Conservation (phyloP, 1,140 invertebrate species). For the Apis cerana region DNA sequence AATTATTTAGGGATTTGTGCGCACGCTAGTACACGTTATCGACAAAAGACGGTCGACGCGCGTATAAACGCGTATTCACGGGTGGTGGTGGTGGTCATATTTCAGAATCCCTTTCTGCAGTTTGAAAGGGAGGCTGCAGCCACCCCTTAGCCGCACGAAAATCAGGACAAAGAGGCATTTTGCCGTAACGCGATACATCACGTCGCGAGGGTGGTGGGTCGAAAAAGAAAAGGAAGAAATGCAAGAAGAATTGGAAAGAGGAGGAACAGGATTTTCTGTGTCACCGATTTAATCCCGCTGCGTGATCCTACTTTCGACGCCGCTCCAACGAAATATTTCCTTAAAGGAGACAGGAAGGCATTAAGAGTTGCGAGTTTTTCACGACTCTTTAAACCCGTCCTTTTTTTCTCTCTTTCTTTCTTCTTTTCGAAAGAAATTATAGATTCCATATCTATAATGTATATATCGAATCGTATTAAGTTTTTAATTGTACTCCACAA, state of each 20-base stretch:
- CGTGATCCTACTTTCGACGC: conserved; percentile 27
- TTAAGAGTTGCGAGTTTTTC: conserved; percentile 43
- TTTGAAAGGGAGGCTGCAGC: conserved; percentile 18
- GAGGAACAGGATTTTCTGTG: conserved; percentile 33
- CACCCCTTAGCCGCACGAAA: conserved; percentile 25
- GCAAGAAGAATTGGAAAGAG: not conserved
- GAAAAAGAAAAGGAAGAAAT: not conserved
- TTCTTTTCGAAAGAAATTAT: too few relatives aligned
- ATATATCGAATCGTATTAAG: too few relatives aligned
- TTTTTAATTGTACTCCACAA: too few relatives aligned
- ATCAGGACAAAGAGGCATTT: conserved; percentile 60
- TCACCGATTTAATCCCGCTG: conserved; percentile 57
- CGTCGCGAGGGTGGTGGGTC: not conserved
- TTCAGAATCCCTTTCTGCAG: conserved; percentile 52
- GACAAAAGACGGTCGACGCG: conserved; percentile 5
- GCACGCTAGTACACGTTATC: not conserved
- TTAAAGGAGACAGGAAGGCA: conserved; percentile 28
- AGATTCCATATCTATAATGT: not conserved
- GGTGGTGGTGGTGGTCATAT: conserved; percentile 50
- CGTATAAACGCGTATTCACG: conserved; percentile 4
- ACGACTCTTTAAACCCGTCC: conserved; percentile 37
- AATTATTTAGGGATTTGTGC: not conserved
- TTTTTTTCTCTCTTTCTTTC: not conserved
- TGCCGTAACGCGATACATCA: conserved; percentile 56
- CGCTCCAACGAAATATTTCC: conserved; percentile 8